These are phyloP conservation scores for Varroa destructor DNA, from an alignment of 1,140 invertebrate genomes.

Conservation along the genomic window DNA sequence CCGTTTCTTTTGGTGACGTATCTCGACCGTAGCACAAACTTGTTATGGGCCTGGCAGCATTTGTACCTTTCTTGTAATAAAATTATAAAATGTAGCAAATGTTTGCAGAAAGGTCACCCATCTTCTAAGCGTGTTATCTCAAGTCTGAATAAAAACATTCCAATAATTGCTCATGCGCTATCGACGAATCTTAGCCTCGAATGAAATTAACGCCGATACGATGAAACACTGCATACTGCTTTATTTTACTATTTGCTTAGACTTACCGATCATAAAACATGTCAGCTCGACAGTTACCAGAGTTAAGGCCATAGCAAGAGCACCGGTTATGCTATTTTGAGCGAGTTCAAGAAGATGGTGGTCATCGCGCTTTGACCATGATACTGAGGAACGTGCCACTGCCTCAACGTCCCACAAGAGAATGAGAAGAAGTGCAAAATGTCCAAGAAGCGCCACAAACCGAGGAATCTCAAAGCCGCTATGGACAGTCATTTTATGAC, in stretches of 20 bases:
- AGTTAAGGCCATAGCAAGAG: background rate
- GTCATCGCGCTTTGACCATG: constrained; percentile 14
- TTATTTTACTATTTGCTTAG: background rate
- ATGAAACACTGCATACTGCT: background rate
- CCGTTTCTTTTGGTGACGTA: too few relatives aligned
- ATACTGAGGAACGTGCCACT: background rate
- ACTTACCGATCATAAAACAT: constrained; percentile 22
- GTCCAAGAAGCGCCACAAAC: constrained; percentile 27
- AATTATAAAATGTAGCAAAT: too few relatives aligned
- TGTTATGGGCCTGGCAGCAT: too few relatives aligned
- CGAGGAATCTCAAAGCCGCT: constrained; percentile 23
- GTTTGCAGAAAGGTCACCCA: too few relatives aligned
- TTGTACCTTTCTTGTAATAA: too few relatives aligned
- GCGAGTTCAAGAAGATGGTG: background rate
- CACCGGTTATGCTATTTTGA: constrained; percentile 2
- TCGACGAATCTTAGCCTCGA: too few relatives aligned
- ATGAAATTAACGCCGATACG: too few relatives aligned
- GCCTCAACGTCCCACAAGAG: constrained; percentile 21
- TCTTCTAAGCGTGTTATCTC: too few relatives aligned
- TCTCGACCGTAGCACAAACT: too few relatives aligned
- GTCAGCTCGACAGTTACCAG: constrained; percentile 15
- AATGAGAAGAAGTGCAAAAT: constrained; percentile 15
- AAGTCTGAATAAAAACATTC: too few relatives aligned
- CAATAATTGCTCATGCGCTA: too few relatives aligned
- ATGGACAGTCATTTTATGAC: background rate